Evolutionary conservation across 2,797 vertebrate species (phyloP).

Genomic region (Hoplostethus mediterraneus): DNA sequence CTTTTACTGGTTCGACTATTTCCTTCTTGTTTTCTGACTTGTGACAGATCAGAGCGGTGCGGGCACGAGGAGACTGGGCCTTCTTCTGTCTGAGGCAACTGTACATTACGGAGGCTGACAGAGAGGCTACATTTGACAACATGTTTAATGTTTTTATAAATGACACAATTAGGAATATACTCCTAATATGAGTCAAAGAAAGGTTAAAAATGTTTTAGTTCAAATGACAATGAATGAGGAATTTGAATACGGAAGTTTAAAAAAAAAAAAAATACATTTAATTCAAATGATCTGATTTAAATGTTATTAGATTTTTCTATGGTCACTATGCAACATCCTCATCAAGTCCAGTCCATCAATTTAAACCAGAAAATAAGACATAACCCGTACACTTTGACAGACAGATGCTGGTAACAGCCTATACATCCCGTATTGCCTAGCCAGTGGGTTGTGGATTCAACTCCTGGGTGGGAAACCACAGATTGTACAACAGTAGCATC

Average conservation of each 20-base stretch:
- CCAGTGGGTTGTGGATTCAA: slow-evolving; percentile 44
- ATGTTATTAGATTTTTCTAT: background rate
- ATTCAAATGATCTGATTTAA: background rate
- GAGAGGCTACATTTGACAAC: slow-evolving; percentile 10
- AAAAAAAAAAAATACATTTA: background rate
- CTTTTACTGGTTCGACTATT: slow-evolving; percentile 61
- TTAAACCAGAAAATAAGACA: slow-evolving; percentile 16
- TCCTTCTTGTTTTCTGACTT: slow-evolving; percentile 56
- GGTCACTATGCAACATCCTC: background rate
- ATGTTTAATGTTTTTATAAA: slow-evolving; percentile 11
- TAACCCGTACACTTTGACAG: slow-evolving; percentile 15
- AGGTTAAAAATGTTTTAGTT: background rate
- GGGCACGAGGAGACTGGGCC: slow-evolving; percentile 26
- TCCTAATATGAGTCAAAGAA: background rate
- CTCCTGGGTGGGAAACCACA: slow-evolving; percentile 52
- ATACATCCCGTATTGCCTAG: slow-evolving; percentile 39
- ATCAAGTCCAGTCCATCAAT: slow-evolving; percentile 1
- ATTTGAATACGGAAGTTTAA: background rate
- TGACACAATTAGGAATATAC: background rate
- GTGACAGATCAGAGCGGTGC: slow-evolving; percentile 43
- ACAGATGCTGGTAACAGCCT: slow-evolving; percentile 29
- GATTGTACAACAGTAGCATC: slow-evolving; percentile 26
- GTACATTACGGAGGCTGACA: slow-evolving; percentile 3
- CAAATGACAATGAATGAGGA: too few relatives aligned
- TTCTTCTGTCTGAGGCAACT: slow-evolving; percentile 11